phyloP scores from a whole-genome alignment of 2,797 vertebrate species.

The Semotilus atromaculatus region DNA sequence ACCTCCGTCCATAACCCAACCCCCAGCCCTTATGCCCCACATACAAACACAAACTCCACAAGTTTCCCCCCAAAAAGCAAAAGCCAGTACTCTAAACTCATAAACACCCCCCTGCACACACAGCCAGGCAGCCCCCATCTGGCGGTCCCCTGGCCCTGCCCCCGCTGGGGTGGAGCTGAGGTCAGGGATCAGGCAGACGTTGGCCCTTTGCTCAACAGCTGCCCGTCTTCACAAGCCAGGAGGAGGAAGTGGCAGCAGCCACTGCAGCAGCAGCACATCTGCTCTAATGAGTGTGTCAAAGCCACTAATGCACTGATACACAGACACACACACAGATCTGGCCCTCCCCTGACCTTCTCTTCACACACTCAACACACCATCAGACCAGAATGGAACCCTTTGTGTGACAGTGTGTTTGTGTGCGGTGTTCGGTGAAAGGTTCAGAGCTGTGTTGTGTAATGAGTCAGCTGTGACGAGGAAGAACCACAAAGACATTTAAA shows the following conservation, averaged over 20 bases:
- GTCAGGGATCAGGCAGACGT: conserved; percentile 74
- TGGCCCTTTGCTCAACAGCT: conserved; percentile 83
- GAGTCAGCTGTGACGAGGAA: conserved; percentile 33
- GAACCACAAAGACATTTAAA: conserved; percentile 14
- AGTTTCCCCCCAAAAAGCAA: conserved; percentile 59
- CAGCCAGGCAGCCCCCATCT: conserved; percentile 76
- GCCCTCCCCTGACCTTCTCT: conserved; percentile 53
- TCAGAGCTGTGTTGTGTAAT: conserved; percentile 21
- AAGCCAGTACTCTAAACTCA: conserved; percentile 59
- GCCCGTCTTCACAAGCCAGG: conserved; percentile 80
- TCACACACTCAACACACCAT: conserved; percentile 50
- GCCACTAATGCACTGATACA: conserved; percentile 35
- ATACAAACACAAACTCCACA: conserved; percentile 51
- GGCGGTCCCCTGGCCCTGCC: conserved; percentile 70
- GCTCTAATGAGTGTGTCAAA: conserved; percentile 59
- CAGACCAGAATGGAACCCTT: conserved; percentile 52
- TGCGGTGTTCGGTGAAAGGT: conserved; percentile 41
- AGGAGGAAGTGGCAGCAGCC: conserved; percentile 78
- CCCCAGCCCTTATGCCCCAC: conserved; percentile 42
- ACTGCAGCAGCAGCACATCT: conserved; percentile 76
- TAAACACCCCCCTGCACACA: conserved; percentile 65
- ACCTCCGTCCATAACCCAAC: conserved; percentile 22
- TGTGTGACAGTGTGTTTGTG: conserved; percentile 52
- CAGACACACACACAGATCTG: conserved; percentile 66
- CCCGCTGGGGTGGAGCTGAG: conserved; percentile 56